These are phyloP conservation scores for Dendrolimus punctatus DNA, from an alignment of 1,140 invertebrate species.

Conservation along the genomic window DNA sequence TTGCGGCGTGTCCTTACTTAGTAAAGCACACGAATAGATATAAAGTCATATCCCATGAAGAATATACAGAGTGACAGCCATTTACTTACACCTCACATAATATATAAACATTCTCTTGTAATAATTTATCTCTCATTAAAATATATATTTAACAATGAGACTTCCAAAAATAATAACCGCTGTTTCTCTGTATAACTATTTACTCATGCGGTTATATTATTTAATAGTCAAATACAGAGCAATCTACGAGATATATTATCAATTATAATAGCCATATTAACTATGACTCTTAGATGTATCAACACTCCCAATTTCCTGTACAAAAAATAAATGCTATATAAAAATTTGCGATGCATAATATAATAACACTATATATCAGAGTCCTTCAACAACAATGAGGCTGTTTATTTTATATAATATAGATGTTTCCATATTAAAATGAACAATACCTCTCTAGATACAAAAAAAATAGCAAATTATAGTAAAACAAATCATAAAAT, in stretches of 20 bases:
- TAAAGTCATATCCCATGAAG: conserved; percentile 42
- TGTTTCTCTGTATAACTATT: no score
- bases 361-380: conserved; percentile 48
- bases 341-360: conserved; percentile 46
- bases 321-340: conserved; percentile 52
- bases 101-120: conserved; percentile 1
- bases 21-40: conserved; percentile 55
- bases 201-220: no score
- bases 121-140: no score
- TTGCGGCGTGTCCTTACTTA: conserved; percentile 35
- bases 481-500: conserved; percentile 24
- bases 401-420: conserved; percentile 55
- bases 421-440: conserved; percentile 36
- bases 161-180: no score
- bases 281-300: conserved; percentile 23
- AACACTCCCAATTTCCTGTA: conserved; percentile 47
- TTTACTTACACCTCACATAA: conserved; percentile 40
- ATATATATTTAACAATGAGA: no score
- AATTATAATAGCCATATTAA: conserved; percentile 10
- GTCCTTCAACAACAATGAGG: conserved; percentile 41
- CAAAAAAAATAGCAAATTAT: conserved; percentile 56
- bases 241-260: conserved; percentile 54
- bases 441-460: conserved; percentile 60
- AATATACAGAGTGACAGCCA: background rate
- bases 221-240: conserved; percentile 21